Base-by-base conservation (phyloP, 2,113 vertebrate species). In the Ardeotis arabs region DNA sequence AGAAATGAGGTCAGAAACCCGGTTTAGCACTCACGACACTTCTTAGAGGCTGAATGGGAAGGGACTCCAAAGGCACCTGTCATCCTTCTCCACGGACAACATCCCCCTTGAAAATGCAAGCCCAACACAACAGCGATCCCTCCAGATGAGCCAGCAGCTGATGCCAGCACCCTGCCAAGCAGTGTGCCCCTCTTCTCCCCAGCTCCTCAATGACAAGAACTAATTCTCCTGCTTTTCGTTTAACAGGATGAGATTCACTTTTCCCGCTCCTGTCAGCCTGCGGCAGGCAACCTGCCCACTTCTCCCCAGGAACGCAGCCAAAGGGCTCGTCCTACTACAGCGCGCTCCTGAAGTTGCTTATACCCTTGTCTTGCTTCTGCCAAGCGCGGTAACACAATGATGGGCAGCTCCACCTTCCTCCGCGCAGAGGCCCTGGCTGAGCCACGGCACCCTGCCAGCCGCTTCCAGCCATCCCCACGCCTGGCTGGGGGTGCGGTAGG, bases 1-100 rank as follows among this genome's bases (percentile, higher is more conserved):
- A 96, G 96, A 97, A 98, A 96, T 82, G 72, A 97, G 96, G 96
- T 97, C 94, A 96, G 93, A 94, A 96, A 92, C 84, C 77, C 84
- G 70, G 53, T 90, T 96, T 85, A 83, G 79, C 3, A 3, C 66
- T 63, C 58, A 62, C 47, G 84, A 74, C 53, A 63, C 22, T 79
- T 80, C 66, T 55, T 4, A 3, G 70, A 95, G 44, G 78, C 35
- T 53, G 20, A 93, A 81, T 21, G 55, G 25, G 69, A 74, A 60
- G 55, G 44, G 24, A 58, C 52, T n/a, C 63, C 93, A 76, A 55
- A 62, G 18, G 21, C 55, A 62, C 23, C 27, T 56, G 78, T 58
- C 56, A 60, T n/a, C 24, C 25, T 41, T 64, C 68, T 60, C 52
- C 59, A 47, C 3, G 28, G 59, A 45, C 12, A 19, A n/a, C 17